Evolutionary conservation across 2,113 vertebrate species (phyloP).

Genomic region (Pelecanoides urinatrix): DNA sequence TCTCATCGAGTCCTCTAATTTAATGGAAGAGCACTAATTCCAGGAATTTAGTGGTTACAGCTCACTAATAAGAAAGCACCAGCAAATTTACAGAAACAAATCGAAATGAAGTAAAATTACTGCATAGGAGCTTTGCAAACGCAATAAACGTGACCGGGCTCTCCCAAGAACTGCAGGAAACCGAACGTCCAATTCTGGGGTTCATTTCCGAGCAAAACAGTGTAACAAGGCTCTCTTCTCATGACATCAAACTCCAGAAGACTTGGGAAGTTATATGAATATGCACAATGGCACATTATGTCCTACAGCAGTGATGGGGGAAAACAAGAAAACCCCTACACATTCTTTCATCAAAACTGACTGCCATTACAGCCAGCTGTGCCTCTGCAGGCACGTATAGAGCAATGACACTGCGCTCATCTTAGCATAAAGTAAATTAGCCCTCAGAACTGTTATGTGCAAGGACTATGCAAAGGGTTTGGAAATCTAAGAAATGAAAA

Average conservation of each 20-base stretch:
- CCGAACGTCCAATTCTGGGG: neutral
- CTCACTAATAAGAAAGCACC: neutral
- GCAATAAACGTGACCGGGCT: neutral
- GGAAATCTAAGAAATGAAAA: neutral
- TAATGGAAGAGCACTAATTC: neutral
- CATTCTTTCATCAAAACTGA: neutral
- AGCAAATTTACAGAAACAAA: neutral
- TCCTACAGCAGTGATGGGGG: neutral
- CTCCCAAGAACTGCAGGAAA: neutral
- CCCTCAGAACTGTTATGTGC: neutral
- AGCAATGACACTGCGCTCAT: neutral
- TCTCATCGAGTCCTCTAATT: neutral
- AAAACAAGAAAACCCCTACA: neutral
- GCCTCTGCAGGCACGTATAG: neutral
- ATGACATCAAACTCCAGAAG: neutral
- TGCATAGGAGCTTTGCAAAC: neutral
- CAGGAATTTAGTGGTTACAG: neutral
- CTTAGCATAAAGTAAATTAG: neutral
- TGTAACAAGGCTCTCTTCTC: neutral
- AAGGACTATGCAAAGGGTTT: neutral
- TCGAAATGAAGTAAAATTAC: neutral
- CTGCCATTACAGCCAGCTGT: neutral
- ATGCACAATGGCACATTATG: neutral
- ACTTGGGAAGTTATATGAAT: neutral
- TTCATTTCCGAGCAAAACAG: neutral